Evolutionary conservation across 2,113 vertebrate genomes (phyloP).

Genomic region (Ramphastos sulfuratus): DNA sequence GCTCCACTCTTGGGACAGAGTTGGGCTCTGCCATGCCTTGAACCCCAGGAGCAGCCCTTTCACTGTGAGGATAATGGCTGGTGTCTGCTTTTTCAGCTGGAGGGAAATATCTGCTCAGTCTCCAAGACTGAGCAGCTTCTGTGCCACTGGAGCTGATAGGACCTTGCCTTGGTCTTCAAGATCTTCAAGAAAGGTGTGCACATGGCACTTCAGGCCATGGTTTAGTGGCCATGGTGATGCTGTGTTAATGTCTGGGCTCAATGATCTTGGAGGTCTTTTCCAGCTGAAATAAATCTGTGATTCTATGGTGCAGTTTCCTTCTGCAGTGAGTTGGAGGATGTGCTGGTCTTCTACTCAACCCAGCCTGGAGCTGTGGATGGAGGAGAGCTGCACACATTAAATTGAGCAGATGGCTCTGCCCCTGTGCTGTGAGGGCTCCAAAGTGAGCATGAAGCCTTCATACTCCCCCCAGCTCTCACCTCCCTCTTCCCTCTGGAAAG

Average conservation of each 20-base stretch:
- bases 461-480: neutral
- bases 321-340: neutral
- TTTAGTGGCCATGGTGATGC: too few relatives aligned
- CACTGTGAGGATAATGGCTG: accelerated
- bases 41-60: neutral
- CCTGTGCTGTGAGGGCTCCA: neutral
- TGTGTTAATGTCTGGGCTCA: too few relatives aligned
- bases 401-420: accelerated
- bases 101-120: neutral
- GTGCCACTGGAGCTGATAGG: neutral
- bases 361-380: neutral
- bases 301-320: neutral
- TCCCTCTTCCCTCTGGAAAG: neutral
- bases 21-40: accelerated
- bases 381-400: neutral
- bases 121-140: neutral
- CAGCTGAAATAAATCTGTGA: too few relatives aligned
- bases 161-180: neutral
- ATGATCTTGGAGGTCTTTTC: too few relatives aligned
- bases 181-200: too few relatives aligned
- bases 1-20: neutral
- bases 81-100: neutral
- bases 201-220: too few relatives aligned
- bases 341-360: neutral
- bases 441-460: accelerated